Conservation (phyloP, 2,888 invertebrate species). For the Meganola albula region DNA sequence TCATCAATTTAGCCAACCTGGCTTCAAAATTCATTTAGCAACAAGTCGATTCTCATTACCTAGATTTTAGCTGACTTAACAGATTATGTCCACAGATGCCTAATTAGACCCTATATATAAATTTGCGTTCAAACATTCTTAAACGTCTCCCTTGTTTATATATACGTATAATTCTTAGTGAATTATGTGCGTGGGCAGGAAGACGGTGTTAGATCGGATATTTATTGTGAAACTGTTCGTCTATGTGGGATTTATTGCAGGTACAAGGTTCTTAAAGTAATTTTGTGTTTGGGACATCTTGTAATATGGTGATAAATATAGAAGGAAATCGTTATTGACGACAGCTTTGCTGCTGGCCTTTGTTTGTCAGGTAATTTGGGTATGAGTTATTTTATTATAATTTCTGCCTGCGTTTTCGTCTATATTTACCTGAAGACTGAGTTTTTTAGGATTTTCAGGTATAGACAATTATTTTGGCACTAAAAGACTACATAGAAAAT, state of each 20-base stretch:
- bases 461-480: no score
- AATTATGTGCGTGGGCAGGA: slow-evolving; percentile 71
- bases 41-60: no score
- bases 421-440: no score
- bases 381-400: no score
- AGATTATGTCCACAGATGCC: no score
- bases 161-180: slow-evolving; percentile 68
- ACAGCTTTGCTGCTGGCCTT: slow-evolving; percentile 23
- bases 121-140: slow-evolving; percentile 60
- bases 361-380: slow-evolving; percentile 9
- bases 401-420: no score
- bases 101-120: no score
- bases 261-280: slow-evolving; percentile 20
- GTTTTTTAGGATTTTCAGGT: no score
- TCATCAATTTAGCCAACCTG: no score
- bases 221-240: slow-evolving; percentile 65
- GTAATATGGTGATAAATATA: slow-evolving; percentile 29
- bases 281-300: slow-evolving; percentile 17
- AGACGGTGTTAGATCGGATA: slow-evolving; percentile 70
- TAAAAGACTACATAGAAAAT: no score
- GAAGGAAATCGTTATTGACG: slow-evolving; percentile 19
- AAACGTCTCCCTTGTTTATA: slow-evolving; percentile 66
- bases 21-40: no score
- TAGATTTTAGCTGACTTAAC: no score
- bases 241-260: slow-evolving; percentile 64